Evolutionary conservation across 2,113 vertebrate genomes (phyloP).

Genomic region (Hepsetus odoe): DNA sequence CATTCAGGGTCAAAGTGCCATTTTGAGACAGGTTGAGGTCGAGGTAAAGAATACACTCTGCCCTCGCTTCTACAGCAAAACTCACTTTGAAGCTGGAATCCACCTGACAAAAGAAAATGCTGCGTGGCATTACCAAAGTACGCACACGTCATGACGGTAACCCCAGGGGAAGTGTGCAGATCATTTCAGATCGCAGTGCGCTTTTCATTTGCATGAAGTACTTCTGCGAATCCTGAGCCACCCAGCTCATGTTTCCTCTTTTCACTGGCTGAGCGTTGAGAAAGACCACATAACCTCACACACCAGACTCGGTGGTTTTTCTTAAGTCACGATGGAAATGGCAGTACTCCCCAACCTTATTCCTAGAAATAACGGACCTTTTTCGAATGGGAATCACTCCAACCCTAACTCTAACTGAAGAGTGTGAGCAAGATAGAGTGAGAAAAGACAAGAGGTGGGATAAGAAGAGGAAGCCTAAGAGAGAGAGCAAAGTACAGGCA

Average conservation of each 20-base stretch:
- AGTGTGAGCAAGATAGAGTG: constrained; percentile 4
- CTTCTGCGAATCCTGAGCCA: constrained; percentile 44
- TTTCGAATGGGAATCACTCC: constrained; percentile 4
- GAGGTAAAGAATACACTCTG: neutral
- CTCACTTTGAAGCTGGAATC: constrained; percentile 44
- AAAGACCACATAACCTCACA: constrained; percentile 2
- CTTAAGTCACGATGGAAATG: neutral
- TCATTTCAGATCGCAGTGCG: constrained; percentile 18
- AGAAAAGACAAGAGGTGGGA: neutral
- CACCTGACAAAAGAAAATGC: constrained; percentile 34
- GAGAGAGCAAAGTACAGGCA: constrained; percentile 32
- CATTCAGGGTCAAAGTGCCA: constrained; percentile 72
- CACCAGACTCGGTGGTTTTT: neutral
- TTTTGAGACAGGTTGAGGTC: neutral
- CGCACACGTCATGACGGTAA: constrained; percentile 21
- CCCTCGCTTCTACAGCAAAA: constrained; percentile 7
- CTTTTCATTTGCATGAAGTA: constrained; percentile 33
- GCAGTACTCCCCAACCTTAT: constrained; percentile 1
- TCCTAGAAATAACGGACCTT: constrained; percentile 13
- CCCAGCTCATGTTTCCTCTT: constrained; percentile 30
- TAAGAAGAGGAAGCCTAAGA: constrained; percentile 24
- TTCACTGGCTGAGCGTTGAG: neutral
- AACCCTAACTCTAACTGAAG: neutral
- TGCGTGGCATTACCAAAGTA: neutral
- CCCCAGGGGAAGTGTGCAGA: constrained; percentile 41